These are phyloP conservation scores for Bathynomus jamesi DNA, from an alignment of 1,140 invertebrate genomes.

Conservation along the genomic window DNA sequence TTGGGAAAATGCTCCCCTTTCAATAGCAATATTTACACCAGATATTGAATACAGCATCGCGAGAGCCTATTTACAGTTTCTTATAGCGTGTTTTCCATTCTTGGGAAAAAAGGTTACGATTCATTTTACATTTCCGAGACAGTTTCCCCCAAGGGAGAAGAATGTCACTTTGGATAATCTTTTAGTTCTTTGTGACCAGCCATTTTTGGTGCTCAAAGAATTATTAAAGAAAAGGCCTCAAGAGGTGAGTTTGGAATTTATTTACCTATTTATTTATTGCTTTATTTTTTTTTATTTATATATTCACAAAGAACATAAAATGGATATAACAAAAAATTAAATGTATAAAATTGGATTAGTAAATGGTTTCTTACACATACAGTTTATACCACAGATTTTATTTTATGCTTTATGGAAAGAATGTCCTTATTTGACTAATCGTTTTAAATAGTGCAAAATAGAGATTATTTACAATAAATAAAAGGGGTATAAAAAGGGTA, in stretches of 20 bases:
- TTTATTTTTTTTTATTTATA: no score
- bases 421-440: no score
- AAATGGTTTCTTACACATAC: no score
- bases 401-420: no score
- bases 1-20: constrained; percentile 73
- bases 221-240: constrained; percentile 26
- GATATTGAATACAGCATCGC: constrained; percentile 48
- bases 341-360: no score
- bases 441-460: no score
- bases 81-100: constrained; percentile 63
- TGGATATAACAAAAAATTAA: no score
- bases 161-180: constrained; percentile 16
- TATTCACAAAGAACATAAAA: no score
- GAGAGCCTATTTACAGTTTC: constrained; percentile 57
- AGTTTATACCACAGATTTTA: no score
- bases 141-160: constrained; percentile 32
- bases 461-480: no score
- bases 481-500: no score
- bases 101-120: constrained; percentile 55
- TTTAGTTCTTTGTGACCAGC: constrained; percentile 22
- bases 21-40: constrained; percentile 70
- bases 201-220: constrained; percentile 23
- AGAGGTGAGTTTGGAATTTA: constrained; percentile 17
- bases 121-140: constrained; percentile 40
- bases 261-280: no score